Base-by-base conservation (phyloP, 2,888 invertebrate genomes). In the Euproctis similis region DNA sequence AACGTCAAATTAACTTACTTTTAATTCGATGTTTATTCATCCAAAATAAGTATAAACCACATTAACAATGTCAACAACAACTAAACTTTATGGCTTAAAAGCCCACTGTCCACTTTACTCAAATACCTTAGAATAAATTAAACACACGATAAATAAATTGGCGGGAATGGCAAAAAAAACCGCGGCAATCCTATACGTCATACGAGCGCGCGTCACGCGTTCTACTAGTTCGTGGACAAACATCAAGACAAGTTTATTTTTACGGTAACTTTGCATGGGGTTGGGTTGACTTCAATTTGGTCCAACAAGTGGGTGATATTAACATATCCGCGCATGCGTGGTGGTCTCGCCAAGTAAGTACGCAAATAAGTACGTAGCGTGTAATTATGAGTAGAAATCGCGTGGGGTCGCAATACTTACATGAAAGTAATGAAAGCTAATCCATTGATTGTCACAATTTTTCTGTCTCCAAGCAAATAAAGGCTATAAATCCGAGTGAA, bases 281-380 rank as follows among this genome's bases (percentile, higher is more conserved):
- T 75, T 65, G 69, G 26, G 26, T 31, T 53, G 48, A 59, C 62
- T 67, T 61, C 77, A 76, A 80, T 78, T 81, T 75, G 54, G 75
- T 71, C 69, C 70, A 71, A 67, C 75, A 73, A 78, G 78, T 76
- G 67, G 59, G 50, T 63, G 61, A 59, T 50, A 80, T 75, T 82
- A 76, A 64, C 55, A 46, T 59, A 69, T 61, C 65, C 70, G 75
- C 78, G 81, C 82, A 82, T 80, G 82, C 82, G 81, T 75, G 78
- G 77, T 78, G 77, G 75, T 71, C 78, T 65, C 65, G 58, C 38
- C 36, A 44, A 26, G 46, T 65, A 60, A 59, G 56, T 61, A 65
- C 65, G 68, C 69, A 72, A 76, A 74, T 70, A 68, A 63, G 61
- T 53, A 45, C n/a, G n/a, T n/a, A 52, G 46, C 57, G 56, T 58